Evolutionary conservation across 2,888 invertebrate genomes (phyloP).

Genomic region (Drosophila melanocephala): DNA sequence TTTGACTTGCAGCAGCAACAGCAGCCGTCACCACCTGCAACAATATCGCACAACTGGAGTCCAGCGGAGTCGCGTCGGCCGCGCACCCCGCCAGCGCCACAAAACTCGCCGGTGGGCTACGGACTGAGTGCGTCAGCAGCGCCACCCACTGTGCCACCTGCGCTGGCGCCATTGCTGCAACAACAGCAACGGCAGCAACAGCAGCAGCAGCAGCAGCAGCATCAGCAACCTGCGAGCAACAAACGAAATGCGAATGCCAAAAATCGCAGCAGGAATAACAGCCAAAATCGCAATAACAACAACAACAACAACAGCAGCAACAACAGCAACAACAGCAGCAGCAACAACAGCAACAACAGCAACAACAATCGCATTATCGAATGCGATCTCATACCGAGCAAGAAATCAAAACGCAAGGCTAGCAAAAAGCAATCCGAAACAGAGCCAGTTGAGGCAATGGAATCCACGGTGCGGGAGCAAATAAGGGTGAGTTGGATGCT

Average conservation of each 20-base stretch:
- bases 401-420: slow-evolving; percentile 80
- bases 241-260: slow-evolving; percentile 49
- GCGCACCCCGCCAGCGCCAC: slow-evolving; percentile 75
- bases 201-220: slow-evolving; percentile 41
- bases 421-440: slow-evolving; percentile 44
- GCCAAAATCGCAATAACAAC: slow-evolving; percentile 36
- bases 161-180: slow-evolving; percentile 58
- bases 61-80: slow-evolving; percentile 52
- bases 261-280: slow-evolving; percentile 32
- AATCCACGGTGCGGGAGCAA: slow-evolving; percentile 75
- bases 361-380: slow-evolving; percentile 80
- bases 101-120: slow-evolving; percentile 78
- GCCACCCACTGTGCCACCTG: slow-evolving; percentile 49
- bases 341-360: slow-evolving; percentile 42
- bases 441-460: slow-evolving; percentile 51
- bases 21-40: slow-evolving; percentile 40
- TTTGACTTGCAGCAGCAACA: slow-evolving; percentile 43
- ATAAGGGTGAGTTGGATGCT: slow-evolving; percentile 69
- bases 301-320: background rate
- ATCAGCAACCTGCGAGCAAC: slow-evolving; percentile 29
- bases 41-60: slow-evolving; percentile 60
- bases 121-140: slow-evolving; percentile 39
- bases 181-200: slow-evolving; percentile 50
- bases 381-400: slow-evolving; percentile 83
- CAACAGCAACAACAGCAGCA: slow-evolving; percentile 18